Percentiles rank a stretch among this genome's conserved stretches.
These are phyloP conservation scores for Tipula lateralis DNA, from an alignment of 2,888 invertebrate species.

Conservation along the genomic window DNA sequence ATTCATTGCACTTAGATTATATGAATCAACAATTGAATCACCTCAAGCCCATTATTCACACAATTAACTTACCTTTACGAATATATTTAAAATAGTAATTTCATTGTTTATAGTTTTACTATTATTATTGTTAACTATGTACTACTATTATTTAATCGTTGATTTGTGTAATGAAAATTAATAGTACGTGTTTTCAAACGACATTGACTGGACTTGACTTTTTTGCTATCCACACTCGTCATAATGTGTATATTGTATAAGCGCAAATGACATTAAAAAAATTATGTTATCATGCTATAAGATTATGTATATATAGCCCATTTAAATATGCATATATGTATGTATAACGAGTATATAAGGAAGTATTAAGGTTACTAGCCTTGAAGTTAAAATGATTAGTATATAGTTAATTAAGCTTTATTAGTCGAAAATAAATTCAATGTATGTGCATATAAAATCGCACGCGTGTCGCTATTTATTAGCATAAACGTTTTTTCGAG, in stretches of 20 bases:
- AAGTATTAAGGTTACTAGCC: not conserved
- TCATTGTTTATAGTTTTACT: not conserved
- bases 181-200: not conserved
- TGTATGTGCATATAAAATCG: not conserved
- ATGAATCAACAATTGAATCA: not conserved
- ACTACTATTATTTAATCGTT: not conserved
- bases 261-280: not conserved
- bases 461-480: not conserved
- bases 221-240: not conserved
- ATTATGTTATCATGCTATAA: not conserved
- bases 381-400: not conserved
- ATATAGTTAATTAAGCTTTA: not conserved
- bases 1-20: not conserved
- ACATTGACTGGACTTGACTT: not conserved
- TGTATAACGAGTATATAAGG: not conserved
- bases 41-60: not conserved
- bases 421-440: not conserved
- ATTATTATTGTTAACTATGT: not conserved
- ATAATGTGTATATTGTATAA: not conserved
- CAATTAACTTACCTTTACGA: not conserved
- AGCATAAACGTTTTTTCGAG: not conserved
- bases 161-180: not conserved
- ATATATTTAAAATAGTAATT: not conserved
- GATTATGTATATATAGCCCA: not conserved
- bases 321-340: not conserved